Evolutionary conservation across 2,888 invertebrate genomes (phyloP).

Genomic region (Lamellibrachia columna): DNA sequence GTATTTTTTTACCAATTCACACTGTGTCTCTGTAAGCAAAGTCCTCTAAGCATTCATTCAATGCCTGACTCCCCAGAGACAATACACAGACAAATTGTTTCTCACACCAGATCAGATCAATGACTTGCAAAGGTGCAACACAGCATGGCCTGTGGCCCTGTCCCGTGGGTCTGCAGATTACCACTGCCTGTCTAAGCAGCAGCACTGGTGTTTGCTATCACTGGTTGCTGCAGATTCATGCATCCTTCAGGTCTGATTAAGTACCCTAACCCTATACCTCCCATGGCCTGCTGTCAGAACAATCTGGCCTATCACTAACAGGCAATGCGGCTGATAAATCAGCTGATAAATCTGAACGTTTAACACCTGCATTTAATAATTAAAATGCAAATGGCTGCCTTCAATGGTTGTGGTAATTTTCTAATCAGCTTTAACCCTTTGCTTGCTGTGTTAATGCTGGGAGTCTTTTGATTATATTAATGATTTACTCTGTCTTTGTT

Average conservation of each 20-base stretch:
- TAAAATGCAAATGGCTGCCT: neutral
- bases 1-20: neutral
- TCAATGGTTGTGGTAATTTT: neutral
- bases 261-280: neutral
- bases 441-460: neutral
- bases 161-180: neutral
- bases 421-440: neutral
- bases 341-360: neutral
- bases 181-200: neutral
- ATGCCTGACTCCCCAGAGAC: neutral
- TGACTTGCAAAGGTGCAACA: neutral
- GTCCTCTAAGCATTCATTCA: neutral
- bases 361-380: conserved; percentile 12
- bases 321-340: neutral
- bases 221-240: neutral
- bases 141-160: neutral
- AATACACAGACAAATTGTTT: neutral
- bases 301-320: neutral
- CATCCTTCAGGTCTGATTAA: neutral
- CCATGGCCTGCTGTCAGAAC: neutral
- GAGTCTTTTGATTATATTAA: neutral
- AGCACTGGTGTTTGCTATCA: neutral
- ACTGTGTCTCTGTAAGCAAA: neutral
- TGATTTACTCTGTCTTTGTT: neutral
- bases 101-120: neutral